Evolutionary conservation across 2,888 invertebrate species (phyloP), one percentile per base, ranked within the genome.

Genomic region (Ochropleura plecta): DNA sequence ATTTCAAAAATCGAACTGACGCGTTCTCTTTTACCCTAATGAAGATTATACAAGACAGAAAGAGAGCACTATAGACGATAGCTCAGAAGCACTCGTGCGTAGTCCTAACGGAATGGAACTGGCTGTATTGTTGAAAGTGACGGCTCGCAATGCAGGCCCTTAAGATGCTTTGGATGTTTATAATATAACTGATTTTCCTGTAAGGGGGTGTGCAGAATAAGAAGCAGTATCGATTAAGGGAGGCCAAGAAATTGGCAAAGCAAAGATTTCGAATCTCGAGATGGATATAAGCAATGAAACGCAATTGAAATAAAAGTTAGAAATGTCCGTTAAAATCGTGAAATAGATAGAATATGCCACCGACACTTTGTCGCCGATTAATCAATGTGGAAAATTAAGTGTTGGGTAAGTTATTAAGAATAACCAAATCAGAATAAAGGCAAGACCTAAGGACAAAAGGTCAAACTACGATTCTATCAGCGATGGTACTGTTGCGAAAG

Each of bases 11-110:
- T 84, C 73, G 77, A 82, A 79, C 59, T 70, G 60, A 63, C 49
- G 51, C 69, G 81, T n/a, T 77, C 73, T 76, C 79, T 80, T 84
- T 80, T 51, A 66, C 83, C 42, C 67, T 42, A 63, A 71, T 12
- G 10, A 18, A 42, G 20, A 57, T 14, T 14, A 3, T n/a, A 20
- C 3, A 46, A 18, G 53, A 63, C 46, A 75, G 86, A 89, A 74
- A 85, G 85, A 75, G 88, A 88, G 49, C 62, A 63, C 42, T 59
- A 62, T 18, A 73, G 18, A 72, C 81, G 77, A 70, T 79, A 78
- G 76, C 79, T 81, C 49, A 30, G 76, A 86, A 62, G 85, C 89
- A 87, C 86, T 90, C 93, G 93, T 93, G 93, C 93, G 93, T 93
- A 88, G 65, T 81, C 67, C 64, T 84, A 86, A 87, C 84, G 88